These are phyloP conservation scores for Trichechus manatus DNA, from an alignment of 2,113 vertebrate species.

Conservation along the genomic window DNA sequence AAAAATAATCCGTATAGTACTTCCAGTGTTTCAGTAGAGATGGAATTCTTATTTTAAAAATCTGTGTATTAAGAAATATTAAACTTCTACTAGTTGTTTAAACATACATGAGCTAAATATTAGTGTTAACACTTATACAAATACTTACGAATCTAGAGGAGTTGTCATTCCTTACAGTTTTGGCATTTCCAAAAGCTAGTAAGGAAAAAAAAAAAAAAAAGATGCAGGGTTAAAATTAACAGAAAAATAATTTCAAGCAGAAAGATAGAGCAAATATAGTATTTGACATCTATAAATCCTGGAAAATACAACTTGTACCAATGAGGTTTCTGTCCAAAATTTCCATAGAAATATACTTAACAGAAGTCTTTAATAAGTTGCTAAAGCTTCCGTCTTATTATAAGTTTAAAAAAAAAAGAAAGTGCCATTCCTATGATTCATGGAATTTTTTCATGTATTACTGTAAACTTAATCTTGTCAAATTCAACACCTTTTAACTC, in stretches of 20 bases:
- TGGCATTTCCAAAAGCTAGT: slow-evolving; percentile 98
- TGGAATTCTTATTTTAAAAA: slow-evolving; percentile 47
- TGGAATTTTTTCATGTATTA: neutral
- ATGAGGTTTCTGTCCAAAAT: slow-evolving; percentile 16
- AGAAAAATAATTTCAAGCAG: slow-evolving; percentile 30
- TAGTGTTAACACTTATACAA: slow-evolving; percentile 67
- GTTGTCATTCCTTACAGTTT: slow-evolving; percentile 99
- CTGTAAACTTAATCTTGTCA: neutral
- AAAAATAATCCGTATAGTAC: neutral
- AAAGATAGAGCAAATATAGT: neutral
- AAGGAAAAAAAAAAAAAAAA: slow-evolving; percentile 76
- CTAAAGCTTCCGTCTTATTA: neutral
- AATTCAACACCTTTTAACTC: neutral
- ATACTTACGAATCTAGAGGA: slow-evolving; percentile 99
- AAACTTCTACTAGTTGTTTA: slow-evolving; percentile 70
- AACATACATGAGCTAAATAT: slow-evolving; percentile 67
- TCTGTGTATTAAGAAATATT: slow-evolving; percentile 55
- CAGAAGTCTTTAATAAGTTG: neutral
- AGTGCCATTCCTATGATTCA: neutral
- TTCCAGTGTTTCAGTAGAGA: neutral
- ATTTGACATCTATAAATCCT: neutral
- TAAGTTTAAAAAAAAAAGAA: neutral
- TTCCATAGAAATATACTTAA: neutral
- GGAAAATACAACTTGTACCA: neutral
- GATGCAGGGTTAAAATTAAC: slow-evolving; percentile 50